Conservation (phyloP, 2,888 invertebrate species). For the Ectemnius cavifrons region DNA sequence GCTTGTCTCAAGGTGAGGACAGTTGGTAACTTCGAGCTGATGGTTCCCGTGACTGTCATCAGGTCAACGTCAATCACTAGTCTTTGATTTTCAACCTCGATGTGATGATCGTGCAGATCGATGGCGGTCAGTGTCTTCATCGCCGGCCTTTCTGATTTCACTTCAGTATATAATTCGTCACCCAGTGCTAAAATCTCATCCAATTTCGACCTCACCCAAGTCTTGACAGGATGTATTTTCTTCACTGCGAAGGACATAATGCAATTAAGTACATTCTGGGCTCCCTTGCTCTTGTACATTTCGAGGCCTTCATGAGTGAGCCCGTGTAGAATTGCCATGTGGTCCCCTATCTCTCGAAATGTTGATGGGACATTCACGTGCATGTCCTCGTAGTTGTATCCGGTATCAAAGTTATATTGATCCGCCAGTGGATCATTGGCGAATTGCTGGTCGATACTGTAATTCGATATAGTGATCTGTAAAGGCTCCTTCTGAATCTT, state of each 20-base stretch:
- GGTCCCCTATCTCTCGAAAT: conserved; percentile 59
- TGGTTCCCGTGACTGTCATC: conserved; percentile 69
- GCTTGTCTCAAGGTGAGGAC: conserved; percentile 67
- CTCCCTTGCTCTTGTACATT: conserved; percentile 68
- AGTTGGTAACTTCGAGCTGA: conserved; percentile 64
- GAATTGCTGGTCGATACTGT: conserved; percentile 63
- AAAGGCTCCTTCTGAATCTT: conserved; percentile 61
- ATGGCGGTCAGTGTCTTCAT: conserved; percentile 65
- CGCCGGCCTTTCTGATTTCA: conserved; percentile 61
- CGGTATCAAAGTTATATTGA: conserved; percentile 65
- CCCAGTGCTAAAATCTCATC: conserved; percentile 69
- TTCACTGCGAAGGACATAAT: conserved; percentile 68
- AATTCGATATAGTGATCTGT: conserved; percentile 67
- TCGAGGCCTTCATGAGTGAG: conserved; percentile 67
- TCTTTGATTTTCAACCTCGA: conserved; percentile 59
- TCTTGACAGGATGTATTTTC: conserved; percentile 64
- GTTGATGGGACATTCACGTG: conserved; percentile 69
- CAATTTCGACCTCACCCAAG: conserved; percentile 68
- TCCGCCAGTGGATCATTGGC: conserved; percentile 63
- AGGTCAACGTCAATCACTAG: conserved; percentile 69
- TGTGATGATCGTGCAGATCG: conserved; percentile 62
- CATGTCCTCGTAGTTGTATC: conserved; percentile 67
- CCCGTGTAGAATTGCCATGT: conserved; percentile 68
- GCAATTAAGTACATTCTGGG: conserved; percentile 69
- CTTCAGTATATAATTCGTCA: conserved; percentile 58